phyloP scores from a whole-genome alignment of 2,113 vertebrate genomes.

The Mustelus asterias region DNA sequence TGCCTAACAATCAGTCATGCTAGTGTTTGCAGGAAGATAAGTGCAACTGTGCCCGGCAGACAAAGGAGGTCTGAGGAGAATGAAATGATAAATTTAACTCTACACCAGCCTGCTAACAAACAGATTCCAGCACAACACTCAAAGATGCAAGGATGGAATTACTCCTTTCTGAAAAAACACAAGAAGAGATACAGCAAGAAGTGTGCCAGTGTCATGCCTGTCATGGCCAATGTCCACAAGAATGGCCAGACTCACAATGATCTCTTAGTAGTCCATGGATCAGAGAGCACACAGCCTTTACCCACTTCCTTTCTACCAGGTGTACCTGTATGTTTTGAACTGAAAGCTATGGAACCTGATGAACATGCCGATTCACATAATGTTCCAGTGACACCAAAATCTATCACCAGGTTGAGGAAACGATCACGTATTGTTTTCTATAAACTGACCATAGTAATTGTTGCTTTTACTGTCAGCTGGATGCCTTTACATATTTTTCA shows the following conservation, averaged over 20 bases:
- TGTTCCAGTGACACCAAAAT: constrained; percentile 51
- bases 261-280: constrained; percentile 49
- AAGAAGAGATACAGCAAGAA: constrained; percentile 66
- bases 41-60: constrained; percentile 54
- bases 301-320: constrained; percentile 59
- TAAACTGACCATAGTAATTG: constrained; percentile 63
- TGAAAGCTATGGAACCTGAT: constrained; percentile 54
- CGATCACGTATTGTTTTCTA: constrained; percentile 66
- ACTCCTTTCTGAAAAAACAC: constrained; percentile 55
- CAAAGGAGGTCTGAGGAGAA: constrained; percentile 62
- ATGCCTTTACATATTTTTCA: constrained; percentile 76
- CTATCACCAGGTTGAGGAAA: constrained; percentile 57
- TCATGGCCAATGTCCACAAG: constrained; percentile 49
- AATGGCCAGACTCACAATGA: constrained; percentile 43
- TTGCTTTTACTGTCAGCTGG: constrained; percentile 72
- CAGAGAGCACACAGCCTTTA: constrained; percentile 53
- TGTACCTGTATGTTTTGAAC: constrained; percentile 68
- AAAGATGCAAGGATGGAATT: constrained; percentile 50
- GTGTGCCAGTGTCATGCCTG: constrained; percentile 62
- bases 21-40: constrained; percentile 68
- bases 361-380: constrained; percentile 55
- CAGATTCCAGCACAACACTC: constrained; percentile 41
- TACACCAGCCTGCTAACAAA: constrained; percentile 53
- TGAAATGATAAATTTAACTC: constrained; percentile 66
- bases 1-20: constrained; percentile 68